Conservation (phyloP, 2,888 invertebrate species). For the Polydrusus tereticollis region DNA sequence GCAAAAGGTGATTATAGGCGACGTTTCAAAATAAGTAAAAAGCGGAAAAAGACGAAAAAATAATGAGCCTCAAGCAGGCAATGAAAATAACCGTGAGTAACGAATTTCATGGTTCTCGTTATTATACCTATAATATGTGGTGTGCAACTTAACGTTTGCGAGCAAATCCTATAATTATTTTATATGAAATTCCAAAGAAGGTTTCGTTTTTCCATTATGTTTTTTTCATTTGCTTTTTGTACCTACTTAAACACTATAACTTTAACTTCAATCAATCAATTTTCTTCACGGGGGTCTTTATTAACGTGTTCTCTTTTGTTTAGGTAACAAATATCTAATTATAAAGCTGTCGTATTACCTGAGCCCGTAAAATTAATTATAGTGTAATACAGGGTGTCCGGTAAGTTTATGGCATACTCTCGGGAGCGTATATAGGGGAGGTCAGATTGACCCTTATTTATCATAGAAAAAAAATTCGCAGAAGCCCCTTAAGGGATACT, state of each 20-base stretch:
- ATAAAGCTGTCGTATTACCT: too few relatives aligned
- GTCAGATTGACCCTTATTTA: too few relatives aligned
- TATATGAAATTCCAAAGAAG: background rate
- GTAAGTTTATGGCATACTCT: too few relatives aligned
- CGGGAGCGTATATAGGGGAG: too few relatives aligned
- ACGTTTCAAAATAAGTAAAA: conserved; percentile 10
- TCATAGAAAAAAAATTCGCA: too few relatives aligned
- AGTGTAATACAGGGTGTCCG: too few relatives aligned
- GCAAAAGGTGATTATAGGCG: conserved; percentile 17
- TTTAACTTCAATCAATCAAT: background rate
- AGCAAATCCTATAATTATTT: conserved; percentile 5
- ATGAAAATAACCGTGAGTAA: conserved; percentile 20
- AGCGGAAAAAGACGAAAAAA: conserved; percentile 2
- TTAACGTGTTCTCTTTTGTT: too few relatives aligned
- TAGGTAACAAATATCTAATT: too few relatives aligned
- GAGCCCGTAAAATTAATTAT: too few relatives aligned
- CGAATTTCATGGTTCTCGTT: conserved; percentile 5
- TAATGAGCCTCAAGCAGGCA: conserved; percentile 11
- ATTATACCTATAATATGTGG: conserved; percentile 5
- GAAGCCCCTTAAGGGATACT: too few relatives aligned
- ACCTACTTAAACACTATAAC: background rate
- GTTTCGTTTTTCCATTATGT: background rate
- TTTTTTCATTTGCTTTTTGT: background rate
- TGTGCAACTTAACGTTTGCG: background rate
- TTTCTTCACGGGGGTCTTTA: background rate